Percentiles rank a stretch among this genome's conserved stretches.
phyloP scores from a whole-genome alignment of 1,140 invertebrate genomes.

The Episyrphus balteatus region DNA sequence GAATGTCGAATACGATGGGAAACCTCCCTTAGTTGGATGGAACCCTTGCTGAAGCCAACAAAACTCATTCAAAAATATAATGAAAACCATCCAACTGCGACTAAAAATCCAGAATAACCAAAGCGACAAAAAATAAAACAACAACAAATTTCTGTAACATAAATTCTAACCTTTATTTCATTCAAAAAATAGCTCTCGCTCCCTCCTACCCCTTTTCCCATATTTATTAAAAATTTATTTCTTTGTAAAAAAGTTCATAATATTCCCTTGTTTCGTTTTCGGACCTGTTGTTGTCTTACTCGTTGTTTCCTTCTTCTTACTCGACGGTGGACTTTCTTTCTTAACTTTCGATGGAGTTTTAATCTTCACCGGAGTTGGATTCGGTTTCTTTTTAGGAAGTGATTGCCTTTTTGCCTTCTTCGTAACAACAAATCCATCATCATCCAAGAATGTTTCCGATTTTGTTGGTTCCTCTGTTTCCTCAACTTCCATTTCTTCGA shows the following conservation, averaged over 20 bases:
- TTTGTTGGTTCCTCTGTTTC: constrained; percentile 1
- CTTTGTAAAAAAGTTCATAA: constrained; percentile 29
- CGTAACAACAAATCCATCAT: constrained; percentile 32
- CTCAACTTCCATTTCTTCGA: constrained; percentile 8
- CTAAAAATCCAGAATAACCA: too few species aligned
- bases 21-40: too few species aligned
- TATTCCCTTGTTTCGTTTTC: constrained; percentile 27
- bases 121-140: too few species aligned
- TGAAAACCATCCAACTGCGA: too few species aligned
- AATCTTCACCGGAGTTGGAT: constrained; percentile 4
- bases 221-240: constrained; percentile 11
- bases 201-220: too few species aligned
- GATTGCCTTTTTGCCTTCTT: constrained; percentile 13
- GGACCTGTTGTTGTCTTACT: constrained; percentile 10
- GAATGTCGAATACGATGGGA: too few species aligned
- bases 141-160: too few species aligned
- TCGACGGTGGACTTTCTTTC: too few species aligned
- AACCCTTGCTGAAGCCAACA: too few species aligned
- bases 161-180: too few species aligned
- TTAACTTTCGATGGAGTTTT: not conserved
- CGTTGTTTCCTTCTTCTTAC: not conserved
- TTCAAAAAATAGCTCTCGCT: too few species aligned
- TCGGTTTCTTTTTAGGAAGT: constrained; percentile 7
- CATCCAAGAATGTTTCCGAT: constrained; percentile 30
- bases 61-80: too few species aligned